Evolutionary conservation across 1,140 invertebrate species (phyloP).

Genomic region (Camponotus pennsylvanicus): DNA sequence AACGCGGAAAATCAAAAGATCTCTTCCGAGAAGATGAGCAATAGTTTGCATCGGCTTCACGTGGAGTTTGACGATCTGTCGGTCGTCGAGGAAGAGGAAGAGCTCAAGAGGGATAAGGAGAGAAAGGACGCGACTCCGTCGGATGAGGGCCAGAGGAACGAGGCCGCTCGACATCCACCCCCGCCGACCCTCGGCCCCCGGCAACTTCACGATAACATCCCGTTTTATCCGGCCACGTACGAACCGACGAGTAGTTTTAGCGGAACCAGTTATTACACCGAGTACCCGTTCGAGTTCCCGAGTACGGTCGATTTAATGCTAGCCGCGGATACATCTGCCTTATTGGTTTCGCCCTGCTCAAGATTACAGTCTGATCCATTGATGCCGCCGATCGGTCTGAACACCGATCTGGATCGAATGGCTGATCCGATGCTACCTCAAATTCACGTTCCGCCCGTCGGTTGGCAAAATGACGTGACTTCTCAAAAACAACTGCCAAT

Average conservation of each 20-base stretch:
- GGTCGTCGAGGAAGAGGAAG: conserved; percentile 91
- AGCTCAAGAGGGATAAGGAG: conserved; percentile 79
- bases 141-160: conserved; percentile 40
- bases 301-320: conserved; percentile 68
- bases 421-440: conserved; percentile 53
- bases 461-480: conserved; percentile 71
- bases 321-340: conserved; percentile 35
- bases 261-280: conserved; percentile 69
- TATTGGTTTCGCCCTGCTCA: conserved; percentile 69
- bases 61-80: conserved; percentile 92
- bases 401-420: conserved; percentile 26
- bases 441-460: conserved; percentile 63
- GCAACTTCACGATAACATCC: conserved; percentile 70
- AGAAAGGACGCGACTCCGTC: conserved; percentile 58
- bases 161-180: conserved; percentile 36
- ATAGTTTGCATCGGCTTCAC: conserved; percentile 80
- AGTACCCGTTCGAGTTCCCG: conserved; percentile 80
- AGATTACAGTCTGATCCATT: conserved; percentile 73
- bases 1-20: conserved; percentile 83
- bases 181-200: conserved; percentile 36
- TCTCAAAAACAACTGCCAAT: conserved; percentile 36
- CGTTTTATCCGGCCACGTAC: conserved; percentile 70
- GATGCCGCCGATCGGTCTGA: conserved; percentile 30
- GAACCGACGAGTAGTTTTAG: conserved; percentile 44
- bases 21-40: conserved; percentile 79